Evolutionary conservation across 1,140 invertebrate genomes (phyloP), one percentile per base, ranked within the genome.

Genomic region (Lucilia cuprina): DNA sequence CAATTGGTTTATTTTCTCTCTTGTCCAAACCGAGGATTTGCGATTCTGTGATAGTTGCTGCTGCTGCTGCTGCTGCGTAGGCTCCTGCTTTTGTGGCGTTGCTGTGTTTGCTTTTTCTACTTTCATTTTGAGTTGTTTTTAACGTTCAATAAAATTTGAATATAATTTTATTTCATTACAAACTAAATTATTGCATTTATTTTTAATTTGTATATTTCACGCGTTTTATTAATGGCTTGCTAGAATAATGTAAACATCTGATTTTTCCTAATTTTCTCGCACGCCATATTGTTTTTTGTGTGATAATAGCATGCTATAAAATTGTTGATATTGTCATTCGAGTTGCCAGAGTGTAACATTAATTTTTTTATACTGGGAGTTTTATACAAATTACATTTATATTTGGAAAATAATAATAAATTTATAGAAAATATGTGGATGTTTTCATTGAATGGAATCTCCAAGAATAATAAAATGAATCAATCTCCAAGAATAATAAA

Each of bases 1-100:
- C 2, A 91, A 84, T 35, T 88, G 87, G 14, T 84, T 83, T 49
- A 89, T 89, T 75, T 91, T 90, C 49, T 91, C 88, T 2, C 87
- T 70, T 35, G 88, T 88, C 90, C 89, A 91, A 65, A 89, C 21
- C 2, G 65, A 21, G 19, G n/a, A 5, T 25, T 70, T 70, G 2
- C 65, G 65, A 21, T 21, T 21, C 19, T 70, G 65, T 70, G 3
- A n/a, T 12, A 5, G 2, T 70, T 70, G 65, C n/a, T 70, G 65
- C 10, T n/a, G n/a, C n/a, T 70, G 65, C 10, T 70, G 65, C 19
- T 8, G 7, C 14, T 30, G 25, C 25, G 25, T 30, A 30, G n/a
- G 12, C n/a, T 60, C 13, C n/a, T 60, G 55, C n/a, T 60, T 60
- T 70, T 70, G 65, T 2, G 8, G 7, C 34, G 77, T 25, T 50